phyloP scores from a whole-genome alignment of 2,113 vertebrate genomes.

The Atractosteus spatula region DNA sequence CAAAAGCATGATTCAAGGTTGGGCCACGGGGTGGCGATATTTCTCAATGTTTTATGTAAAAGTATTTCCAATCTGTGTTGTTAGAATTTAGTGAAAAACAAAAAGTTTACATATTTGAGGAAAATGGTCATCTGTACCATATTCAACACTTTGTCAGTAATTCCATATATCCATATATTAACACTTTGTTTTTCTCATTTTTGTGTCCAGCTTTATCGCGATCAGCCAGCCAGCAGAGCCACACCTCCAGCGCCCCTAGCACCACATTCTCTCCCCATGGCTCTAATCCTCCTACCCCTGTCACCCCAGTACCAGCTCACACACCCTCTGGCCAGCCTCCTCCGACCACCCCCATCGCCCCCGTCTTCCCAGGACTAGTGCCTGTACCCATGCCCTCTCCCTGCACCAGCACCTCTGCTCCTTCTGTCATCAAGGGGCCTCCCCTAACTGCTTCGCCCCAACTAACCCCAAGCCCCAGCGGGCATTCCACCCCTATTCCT shows the following conservation, averaged over 20 bases:
- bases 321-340: slow-evolving; percentile 73
- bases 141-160: no score
- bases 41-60: no score
- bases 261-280: slow-evolving; percentile 77
- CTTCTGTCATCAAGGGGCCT: slow-evolving; percentile 69
- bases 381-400: slow-evolving; percentile 56
- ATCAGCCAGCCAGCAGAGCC: slow-evolving; percentile 76
- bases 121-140: no score
- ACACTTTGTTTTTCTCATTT: neutral
- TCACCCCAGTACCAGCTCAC: slow-evolving; percentile 71
- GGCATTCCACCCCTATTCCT: slow-evolving; percentile 46
- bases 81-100: no score
- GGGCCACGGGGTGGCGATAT: no score
- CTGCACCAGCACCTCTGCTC: slow-evolving; percentile 50
- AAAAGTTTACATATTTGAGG: no score
- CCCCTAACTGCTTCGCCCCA: slow-evolving; percentile 36
- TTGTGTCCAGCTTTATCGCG: slow-evolving; percentile 77
- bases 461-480: slow-evolving; percentile 49
- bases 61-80: no score
- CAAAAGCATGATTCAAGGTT: no score
- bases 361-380: slow-evolving; percentile 82
- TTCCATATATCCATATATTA: no score
- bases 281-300: slow-evolving; percentile 69
- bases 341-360: slow-evolving; percentile 71
- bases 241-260: slow-evolving; percentile 53